A percentile compares a stretch with the other conserved stretches of the same genome.
Evolutionary conservation across 2,888 invertebrate species (phyloP).

Genomic region (Apodemia duryi): DNA sequence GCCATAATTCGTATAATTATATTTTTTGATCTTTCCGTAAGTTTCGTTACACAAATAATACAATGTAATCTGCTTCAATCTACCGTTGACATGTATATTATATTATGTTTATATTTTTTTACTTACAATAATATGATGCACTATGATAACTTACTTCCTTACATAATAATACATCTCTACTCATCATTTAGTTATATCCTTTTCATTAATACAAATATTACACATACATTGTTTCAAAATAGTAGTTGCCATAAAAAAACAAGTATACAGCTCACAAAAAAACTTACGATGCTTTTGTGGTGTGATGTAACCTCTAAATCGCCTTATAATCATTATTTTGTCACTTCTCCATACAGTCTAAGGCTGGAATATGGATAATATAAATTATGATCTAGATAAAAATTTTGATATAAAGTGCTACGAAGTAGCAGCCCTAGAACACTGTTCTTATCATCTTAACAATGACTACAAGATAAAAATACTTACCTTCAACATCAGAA

Average conservation of each 20-base stretch:
- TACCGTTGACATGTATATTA: too few species aligned
- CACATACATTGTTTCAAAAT: too few species aligned
- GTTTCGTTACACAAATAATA: not conserved
- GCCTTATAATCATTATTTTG: not conserved
- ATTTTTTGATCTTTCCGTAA: not conserved
- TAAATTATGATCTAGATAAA: not conserved
- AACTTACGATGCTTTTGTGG: not conserved
- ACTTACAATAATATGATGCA: too few species aligned
- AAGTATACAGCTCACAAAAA: not conserved
- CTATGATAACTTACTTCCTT: too few species aligned
- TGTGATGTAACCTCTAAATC: not conserved
- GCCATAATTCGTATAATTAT: not conserved
- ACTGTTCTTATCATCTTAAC: not conserved
- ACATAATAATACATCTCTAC: too few species aligned
- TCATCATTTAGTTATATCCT: too few species aligned
- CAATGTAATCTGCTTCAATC: not conserved
- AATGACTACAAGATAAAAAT: not conserved
- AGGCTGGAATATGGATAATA: not conserved
- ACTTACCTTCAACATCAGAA: conserved; percentile 5
- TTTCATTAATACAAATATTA: not conserved
- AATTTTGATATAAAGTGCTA: not conserved
- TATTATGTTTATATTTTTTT: too few species aligned
- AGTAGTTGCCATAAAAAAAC: not conserved
- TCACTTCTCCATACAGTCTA: not conserved
- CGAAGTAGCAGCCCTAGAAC: not conserved